Base-by-base conservation (phyloP, 2,888 invertebrate genomes). In the Odontocolon sp. region DNA sequence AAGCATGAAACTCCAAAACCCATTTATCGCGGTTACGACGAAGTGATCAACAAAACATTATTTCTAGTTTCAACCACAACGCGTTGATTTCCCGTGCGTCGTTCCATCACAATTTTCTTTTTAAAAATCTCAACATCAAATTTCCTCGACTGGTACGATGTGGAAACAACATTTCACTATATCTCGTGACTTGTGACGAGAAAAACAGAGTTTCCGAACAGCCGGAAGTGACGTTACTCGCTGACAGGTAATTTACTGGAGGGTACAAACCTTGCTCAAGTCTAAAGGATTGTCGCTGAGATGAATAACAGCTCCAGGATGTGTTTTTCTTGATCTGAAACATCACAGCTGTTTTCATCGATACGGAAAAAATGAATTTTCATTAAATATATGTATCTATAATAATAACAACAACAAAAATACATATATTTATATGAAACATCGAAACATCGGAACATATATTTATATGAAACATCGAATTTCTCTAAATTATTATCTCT, bases 221-320 rank as follows among this genome's bases (percentile, higher is more conserved):
- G 16, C 23, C 26, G 26, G 40, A 16, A 26, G 23, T 16, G 28
- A 5, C 59, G 59, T 40, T 14, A 31, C 31, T 42, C 54, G 33
- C 54, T 31, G 31, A 40, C 50, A 66, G 57, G 31, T 18, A 52
- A 40, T 59, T 50, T 52, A 42, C 33, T 36, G 18, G 36, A 38
- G 33, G 38, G 4, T 42, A 63, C 76, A 54, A 63, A 98, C 98
- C 95, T 98, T 98, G 92, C 96, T 98, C 85, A 97, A 94, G 92
- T 99, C 99, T 89, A 96, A 92, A 79, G 99, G 99, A 92, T 98
- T 98, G 92, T 99, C 98, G 92, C 97, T 96, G 89, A 99, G 94
- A 91, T 98, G 98, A 86, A 98, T 96, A 84, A 99, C 97, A 80
- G 97, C 93, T 78, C 99, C 99, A 70, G 99, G 99, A 92, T 99